Conservation (phyloP, 2,888 invertebrate species). For the Eurois occulta region DNA sequence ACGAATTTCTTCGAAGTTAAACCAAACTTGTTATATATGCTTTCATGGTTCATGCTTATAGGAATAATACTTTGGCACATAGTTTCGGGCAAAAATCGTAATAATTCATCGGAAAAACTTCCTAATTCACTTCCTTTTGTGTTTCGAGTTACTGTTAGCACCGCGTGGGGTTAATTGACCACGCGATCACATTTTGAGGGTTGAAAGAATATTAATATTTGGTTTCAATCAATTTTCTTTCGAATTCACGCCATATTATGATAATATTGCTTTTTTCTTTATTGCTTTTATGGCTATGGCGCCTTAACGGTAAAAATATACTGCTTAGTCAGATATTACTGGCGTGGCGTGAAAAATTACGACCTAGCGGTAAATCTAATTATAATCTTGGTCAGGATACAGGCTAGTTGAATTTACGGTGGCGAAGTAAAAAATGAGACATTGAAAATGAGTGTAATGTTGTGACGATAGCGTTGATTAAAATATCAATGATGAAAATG, state of each 20-base stretch:
- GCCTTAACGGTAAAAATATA: constrained; percentile 35
- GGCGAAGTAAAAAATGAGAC: constrained; percentile 17
- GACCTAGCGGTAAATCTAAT: constrained; percentile 59
- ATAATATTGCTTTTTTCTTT: constrained; percentile 30
- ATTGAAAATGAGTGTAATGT: constrained; percentile 11
- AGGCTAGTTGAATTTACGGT: constrained; percentile 41
- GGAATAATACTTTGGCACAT: constrained; percentile 29
- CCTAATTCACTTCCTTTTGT: constrained; percentile 63
- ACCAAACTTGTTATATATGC: constrained; percentile 34
- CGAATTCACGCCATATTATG: constrained; percentile 29
- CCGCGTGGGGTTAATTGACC: constrained; percentile 67
- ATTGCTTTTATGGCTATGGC: constrained; percentile 34
- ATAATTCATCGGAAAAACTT: constrained; percentile 54
- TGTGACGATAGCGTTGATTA: neutral
- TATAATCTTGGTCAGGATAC: constrained; percentile 54
- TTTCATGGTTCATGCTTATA: constrained; percentile 16
- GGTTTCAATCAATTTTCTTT: constrained; percentile 54
- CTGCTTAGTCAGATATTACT: constrained; percentile 41
- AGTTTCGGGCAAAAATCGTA: constrained; percentile 33
- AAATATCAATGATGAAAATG: neutral
- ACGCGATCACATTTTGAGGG: constrained; percentile 66
- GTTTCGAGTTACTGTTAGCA: constrained; percentile 55
- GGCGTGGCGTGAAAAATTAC: constrained; percentile 53
- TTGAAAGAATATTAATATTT: constrained; percentile 61
- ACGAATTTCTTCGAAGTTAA: constrained; percentile 27